phyloP scores from a whole-genome alignment of 1,140 invertebrate species.

The Forficula auricularia region DNA sequence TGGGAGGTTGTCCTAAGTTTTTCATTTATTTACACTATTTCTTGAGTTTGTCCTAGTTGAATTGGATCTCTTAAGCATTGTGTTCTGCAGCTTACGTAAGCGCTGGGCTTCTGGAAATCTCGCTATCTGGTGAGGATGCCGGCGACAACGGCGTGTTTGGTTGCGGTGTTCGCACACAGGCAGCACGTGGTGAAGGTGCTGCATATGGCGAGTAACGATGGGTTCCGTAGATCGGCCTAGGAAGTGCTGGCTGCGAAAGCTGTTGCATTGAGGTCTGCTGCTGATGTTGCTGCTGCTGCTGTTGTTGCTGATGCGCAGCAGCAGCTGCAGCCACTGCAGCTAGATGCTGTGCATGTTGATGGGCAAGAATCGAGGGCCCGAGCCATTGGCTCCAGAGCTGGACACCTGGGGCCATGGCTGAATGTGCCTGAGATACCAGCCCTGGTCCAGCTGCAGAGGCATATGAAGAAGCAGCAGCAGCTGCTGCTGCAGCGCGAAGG shows the following conservation, averaged over 20 bases:
- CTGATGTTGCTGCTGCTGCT: conserved; percentile 22
- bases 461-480: conserved; percentile 33
- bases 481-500: conserved; percentile 43
- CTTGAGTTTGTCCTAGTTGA: too few relatives aligned
- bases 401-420: conserved; percentile 23
- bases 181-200: background rate
- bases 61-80: too few relatives aligned
- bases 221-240: conserved; percentile 29
- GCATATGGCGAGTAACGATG: conserved; percentile 31
- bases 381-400: conserved; percentile 39
- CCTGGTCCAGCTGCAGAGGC: conserved; percentile 31
- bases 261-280: conserved; percentile 21
- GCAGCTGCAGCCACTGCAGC: conserved; percentile 19
- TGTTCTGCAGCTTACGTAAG: conserved; percentile 5
- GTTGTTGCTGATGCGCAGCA: conserved; percentile 24
- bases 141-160: conserved; percentile 12
- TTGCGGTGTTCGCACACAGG: conserved; percentile 10
- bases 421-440: conserved; percentile 17
- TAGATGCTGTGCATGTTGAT: conserved; percentile 18
- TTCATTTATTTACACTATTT: too few relatives aligned
- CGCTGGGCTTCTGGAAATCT: conserved; percentile 2
- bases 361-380: conserved; percentile 30
- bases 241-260: conserved; percentile 24
- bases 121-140: conserved; percentile 17
- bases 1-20: too few relatives aligned